Base-by-base conservation (phyloP, 2,113 vertebrate species). In the Misgurnus mizolepis region DNA sequence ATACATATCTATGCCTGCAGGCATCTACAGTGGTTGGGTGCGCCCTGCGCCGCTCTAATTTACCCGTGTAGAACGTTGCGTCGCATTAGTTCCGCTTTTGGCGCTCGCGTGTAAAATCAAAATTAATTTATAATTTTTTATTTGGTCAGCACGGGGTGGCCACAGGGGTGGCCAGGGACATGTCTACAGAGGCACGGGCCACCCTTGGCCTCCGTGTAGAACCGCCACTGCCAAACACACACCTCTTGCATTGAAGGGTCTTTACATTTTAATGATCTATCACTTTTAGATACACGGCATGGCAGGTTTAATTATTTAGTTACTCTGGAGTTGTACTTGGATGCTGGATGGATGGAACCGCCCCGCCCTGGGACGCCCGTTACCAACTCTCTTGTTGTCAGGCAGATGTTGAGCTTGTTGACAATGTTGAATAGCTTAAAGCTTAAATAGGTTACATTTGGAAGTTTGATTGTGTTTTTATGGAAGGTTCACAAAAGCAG, bases 211-310 rank as follows among this genome's bases (percentile, higher is more conserved):
- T n/a, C n/a, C n/a, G n/a, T n/a, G n/a, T n/a, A n/a, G n/a, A n/a
- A n/a, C n/a, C n/a, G n/a, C n/a, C n/a, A n/a, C n/a, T n/a, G n/a
- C 49, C 18, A 18, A 7, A 18, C 9, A 7, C 50, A 40, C 55
- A 5, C 53, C 34, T 27, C 53, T 40, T 11, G 14, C 8, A 14
- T 55, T 12, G 14, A 0, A 43, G 62, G 85, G 80, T 90, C 85
- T 78, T 92, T 91, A 91, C 88, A 86, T 87, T 92, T 92, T 93
- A 83, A 92, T 91, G 91, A 90, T 71, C 78, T 86, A 76, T 83
- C 72, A 71, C 84, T 55, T 79, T 1, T 27, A 79, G 86, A 88
- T 83, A 89, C 89, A 85, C 88, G 90, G 88, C 89, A 90, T 71
- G 86, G 79, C 87, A 41, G 10, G 58, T 66, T 93, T 70, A 92